Conservation (phyloP, 2,888 invertebrate genomes). For the Stenchaetothrips biformis region DNA sequence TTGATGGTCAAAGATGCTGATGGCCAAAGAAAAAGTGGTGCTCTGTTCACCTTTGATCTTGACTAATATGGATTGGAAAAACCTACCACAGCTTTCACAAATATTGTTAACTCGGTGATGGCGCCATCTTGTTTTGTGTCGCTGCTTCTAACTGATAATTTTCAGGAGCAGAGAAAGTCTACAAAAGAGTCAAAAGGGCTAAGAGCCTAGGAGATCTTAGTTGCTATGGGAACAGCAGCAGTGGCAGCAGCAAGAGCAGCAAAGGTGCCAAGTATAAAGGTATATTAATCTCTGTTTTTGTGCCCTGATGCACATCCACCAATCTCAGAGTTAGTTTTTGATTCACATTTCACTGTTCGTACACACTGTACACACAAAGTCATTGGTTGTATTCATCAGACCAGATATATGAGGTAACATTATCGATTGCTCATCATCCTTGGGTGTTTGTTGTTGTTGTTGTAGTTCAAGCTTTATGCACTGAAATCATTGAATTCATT, state of each 20-base stretch:
- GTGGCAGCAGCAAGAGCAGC: slow-evolving; percentile 14
- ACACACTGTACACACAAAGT: too few species aligned
- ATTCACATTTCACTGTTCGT: not conserved
- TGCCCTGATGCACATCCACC: not conserved
- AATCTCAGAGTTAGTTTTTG: not conserved
- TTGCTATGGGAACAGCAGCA: slow-evolving; percentile 49
- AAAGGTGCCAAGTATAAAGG: slow-evolving; percentile 12
- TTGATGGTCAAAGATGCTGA: too few species aligned
- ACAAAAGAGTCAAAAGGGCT: slow-evolving; percentile 53
- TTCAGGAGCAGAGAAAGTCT: slow-evolving; percentile 49
- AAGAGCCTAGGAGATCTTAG: slow-evolving; percentile 60
- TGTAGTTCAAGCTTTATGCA: too few species aligned
- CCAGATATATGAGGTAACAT: too few species aligned
- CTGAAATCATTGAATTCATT: too few species aligned
- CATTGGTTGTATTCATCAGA: too few species aligned
- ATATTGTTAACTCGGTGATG: slow-evolving; percentile 29
- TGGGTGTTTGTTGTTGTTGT: too few species aligned
- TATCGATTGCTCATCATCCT: too few species aligned
- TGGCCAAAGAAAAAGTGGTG: too few species aligned
- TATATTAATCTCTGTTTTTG: slow-evolving; percentile 7
- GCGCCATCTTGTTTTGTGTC: slow-evolving; percentile 6
- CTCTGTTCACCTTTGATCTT: slow-evolving; percentile 13
- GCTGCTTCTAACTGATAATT: slow-evolving; percentile 41
- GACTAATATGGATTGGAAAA: slow-evolving; percentile 28
- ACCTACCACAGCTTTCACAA: slow-evolving; percentile 28